Evolutionary conservation across 2,113 vertebrate genomes (phyloP), one percentile per base, ranked within the genome.

Genomic region (Actenoides lindsayi): DNA sequence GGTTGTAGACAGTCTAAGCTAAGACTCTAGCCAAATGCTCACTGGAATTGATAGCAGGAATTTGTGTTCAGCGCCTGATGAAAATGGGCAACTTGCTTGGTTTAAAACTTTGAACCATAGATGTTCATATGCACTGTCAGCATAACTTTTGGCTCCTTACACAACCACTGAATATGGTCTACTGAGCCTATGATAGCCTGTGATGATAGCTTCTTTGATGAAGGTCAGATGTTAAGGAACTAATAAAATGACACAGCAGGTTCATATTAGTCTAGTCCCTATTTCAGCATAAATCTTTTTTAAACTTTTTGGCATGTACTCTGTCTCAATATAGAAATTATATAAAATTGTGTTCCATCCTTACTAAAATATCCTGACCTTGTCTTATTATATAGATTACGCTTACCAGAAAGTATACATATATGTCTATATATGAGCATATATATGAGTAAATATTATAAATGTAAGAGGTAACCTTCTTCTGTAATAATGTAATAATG

Each of bases 161-260:
- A 94, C 50, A 89, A 87, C 83, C 33, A 76, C 64, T 28, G 90
- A 81, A 57, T 71, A 92, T 57, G 83, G 90, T 91, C 92, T 67
- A 91, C 70, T 87, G 92, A 82, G 53, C 56, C 83, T n/a, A 9
- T 75, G 77, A 91, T 13, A 62, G 89, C 35, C 48, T 5, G 30
- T 37, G 86, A 87, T 90, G 90, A 96, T 90, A 92, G 65, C 53
- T 93, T 13, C 88, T 82, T 85, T 75, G 89, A 65, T 60, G 89
- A 27, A 94, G 94, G 76, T 93, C 86, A 82, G 74, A 92, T 82
- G 92, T 79, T 83, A 90, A 68, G 46, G 86, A 93, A 53, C 70
- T 46, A 64, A 84, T 89, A 93, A 93, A 94, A 94, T 73, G 80
- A 71, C 87, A 71, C 83, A 97, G 67, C 80, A 95, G 92, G 83